Base-by-base conservation (phyloP, 2,797 vertebrate genomes). In the Aotus griseimembra region DNA sequence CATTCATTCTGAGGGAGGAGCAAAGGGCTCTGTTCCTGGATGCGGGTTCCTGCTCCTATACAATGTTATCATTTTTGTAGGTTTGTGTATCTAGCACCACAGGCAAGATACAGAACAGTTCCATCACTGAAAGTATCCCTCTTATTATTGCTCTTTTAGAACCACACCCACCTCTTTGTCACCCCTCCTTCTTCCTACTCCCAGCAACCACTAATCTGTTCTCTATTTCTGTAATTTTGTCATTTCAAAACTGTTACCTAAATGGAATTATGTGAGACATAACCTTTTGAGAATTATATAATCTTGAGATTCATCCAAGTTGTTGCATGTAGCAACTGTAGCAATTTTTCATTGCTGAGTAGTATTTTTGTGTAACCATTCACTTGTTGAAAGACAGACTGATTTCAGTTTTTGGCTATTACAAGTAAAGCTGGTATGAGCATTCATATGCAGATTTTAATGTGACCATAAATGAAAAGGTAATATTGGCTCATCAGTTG, bases 381-480 rank as follows among this genome's bases (percentile, higher is more conserved):
- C 19, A 41, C 33, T 67, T 81, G 9, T 81, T 81, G 64, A 87
- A 70, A 92, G 64, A 88, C 50, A 36, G 50, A 44, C 50, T 72
- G 46, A 90, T 73, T 76, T 14, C 12, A 81, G 26, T 86, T 86
- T 82, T 61, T 22, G 41, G 36, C 50, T 96, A 11, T 93, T 80
- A 19, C 73, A 67, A 80, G 24, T 90, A 90, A 73, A 90, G 46
- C 55, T 81, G 30, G 6, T 55, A 39, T 67, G 73, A 90, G 90
- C 57, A 88, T 94, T 95, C 39, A 28, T 87, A 55, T 89, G 67
- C n/a, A 39, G 33, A 9, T 81, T 93, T 95, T 90, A 82, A 39
- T 90, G 39, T 90, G 76, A 81, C 67, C 57, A 58, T 82, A 76
- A 96, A 19, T 72, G 83, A 83, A 87, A 91, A 94, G 5, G 9